Conservation (phyloP, 2,797 vertebrate species). For the Vipera ursinii region DNA sequence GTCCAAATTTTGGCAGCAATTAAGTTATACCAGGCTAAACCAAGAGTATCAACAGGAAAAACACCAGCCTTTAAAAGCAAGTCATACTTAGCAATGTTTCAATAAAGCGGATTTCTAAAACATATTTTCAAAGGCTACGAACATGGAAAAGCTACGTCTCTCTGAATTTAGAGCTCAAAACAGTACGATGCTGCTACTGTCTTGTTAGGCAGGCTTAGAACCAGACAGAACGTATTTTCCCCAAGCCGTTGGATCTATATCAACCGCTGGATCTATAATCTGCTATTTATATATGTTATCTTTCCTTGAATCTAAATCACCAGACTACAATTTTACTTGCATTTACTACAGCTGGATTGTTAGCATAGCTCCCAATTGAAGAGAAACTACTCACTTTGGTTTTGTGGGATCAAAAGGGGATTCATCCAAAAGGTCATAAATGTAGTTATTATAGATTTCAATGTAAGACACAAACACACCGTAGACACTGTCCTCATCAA, state of each 20-base stretch:
- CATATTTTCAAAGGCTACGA: neutral
- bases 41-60: neutral
- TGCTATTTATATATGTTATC: too few species aligned
- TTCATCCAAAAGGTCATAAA: slow-evolving; percentile 95
- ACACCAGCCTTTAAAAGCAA: neutral
- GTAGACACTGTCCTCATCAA: slow-evolving; percentile 95
- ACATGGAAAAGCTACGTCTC: neutral
- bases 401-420: slow-evolving; percentile 82
- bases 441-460: slow-evolving; percentile 99
- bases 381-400: slow-evolving; percentile 83
- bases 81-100: neutral
- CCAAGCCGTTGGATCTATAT: neutral
- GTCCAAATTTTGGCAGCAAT: neutral
- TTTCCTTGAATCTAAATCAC: neutral
- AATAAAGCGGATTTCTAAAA: neutral
- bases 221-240: neutral
- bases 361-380: neutral
- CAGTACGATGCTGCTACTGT: neutral
- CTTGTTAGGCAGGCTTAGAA: neutral
- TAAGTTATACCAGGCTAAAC: neutral
- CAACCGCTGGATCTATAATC: neutral
- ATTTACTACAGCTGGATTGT: neutral
- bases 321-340: neutral
- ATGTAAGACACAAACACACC: slow-evolving; percentile 93
- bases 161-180: neutral